Base-by-base conservation (phyloP, 2,888 invertebrate species). In the Cephus runcator region DNA sequence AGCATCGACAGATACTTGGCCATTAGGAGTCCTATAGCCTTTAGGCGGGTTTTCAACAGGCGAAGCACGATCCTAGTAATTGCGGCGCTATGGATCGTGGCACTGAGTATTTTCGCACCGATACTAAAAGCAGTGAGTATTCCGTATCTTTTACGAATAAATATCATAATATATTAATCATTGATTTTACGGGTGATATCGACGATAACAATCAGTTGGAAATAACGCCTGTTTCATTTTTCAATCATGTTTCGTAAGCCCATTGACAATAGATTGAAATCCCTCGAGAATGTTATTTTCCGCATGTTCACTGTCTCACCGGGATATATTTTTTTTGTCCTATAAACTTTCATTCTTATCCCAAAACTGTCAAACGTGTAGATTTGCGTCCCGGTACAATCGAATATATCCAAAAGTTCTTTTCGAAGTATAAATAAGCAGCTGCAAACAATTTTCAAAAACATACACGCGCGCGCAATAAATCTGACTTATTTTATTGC, bases 1-100 rank as follows among this genome's bases (percentile, higher is more conserved):
- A 95, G 96, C 9, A 93, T 96, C 79, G 96, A 96, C 90, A 93
- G 96, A 76, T 96, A 95, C 85, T 90, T 95, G 77, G 96, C 96
- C 76, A 96, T 96, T 87, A 94, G 95, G 36, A 95, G 95, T 88
- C 95, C 96, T 0, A 94, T 96, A 83, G 93, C 95, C 0, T 94
- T 95, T 84, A 93, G 95, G 34, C 94, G 95, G 89, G 93, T 95
- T 88, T 95, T 96, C 79, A 95, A 95, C 78, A 92, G 95, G 36
- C 93, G 94, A 15, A 94, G 94, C 1, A 95, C 96, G 0, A 85
- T 95, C 86, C 91, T 93, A 85, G 93, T 95, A 31, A 95, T 96
- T 30, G 91, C 93, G 0, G 91, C 93, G 0, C 89, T 96, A 31
- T 96, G 96, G 96, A 85, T 94, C 12, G 91, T 95, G 0, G 93